Base-by-base conservation (phyloP, 2,797 vertebrate genomes). In the Limnodromus scolopaceus region DNA sequence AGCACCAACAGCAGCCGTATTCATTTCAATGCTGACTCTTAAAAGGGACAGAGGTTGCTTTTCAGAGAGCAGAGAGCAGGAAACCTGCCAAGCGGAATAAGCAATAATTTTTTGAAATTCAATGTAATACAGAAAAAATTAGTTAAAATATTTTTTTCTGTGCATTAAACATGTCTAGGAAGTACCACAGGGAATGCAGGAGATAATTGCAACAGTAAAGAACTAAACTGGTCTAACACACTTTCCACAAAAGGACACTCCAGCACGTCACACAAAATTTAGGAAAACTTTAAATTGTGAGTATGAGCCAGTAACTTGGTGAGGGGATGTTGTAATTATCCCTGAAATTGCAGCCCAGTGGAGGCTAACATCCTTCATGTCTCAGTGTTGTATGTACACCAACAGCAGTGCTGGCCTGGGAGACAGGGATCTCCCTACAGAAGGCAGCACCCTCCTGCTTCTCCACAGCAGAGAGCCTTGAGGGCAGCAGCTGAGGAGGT, bases 201-300 rank as follows among this genome's bases (percentile, higher is more conserved):
- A 83, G 77, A 69, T 92, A 87, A 92, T 63, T 89, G 43, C 43
- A 78, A 11, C 58, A 72, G 34, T 80, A 65, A 68, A 87, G 74
- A 85, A 38, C 22, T 60, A 74, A 79, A 75, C 27, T 93, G 32
- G 30, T 69, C 36, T 27, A 36, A 38, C 13, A 3, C 11, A 18
- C 36, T 75, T 88, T 72, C 41, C 18, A 49, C 58, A 46, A 55
- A 93, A 87, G 39, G 55, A 25, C 5, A 13, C 43, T 72, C 30
- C 19, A 76, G 16, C 45, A 36, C 13, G 39, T 65, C n/a, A 27
- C 3, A 4, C 18, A 79, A 81, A 76, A 78, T 61, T 53, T 53
- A 63, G 55, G n/a, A 58, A 93, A 76, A 39, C 7, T 66, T 79
- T 27, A 32, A 54, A 65, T 65, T 68, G 2, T n/a, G n/a, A 68